Evolutionary conservation across 2,888 invertebrate species (phyloP).

Genomic region (Eupithecia vulgata): DNA sequence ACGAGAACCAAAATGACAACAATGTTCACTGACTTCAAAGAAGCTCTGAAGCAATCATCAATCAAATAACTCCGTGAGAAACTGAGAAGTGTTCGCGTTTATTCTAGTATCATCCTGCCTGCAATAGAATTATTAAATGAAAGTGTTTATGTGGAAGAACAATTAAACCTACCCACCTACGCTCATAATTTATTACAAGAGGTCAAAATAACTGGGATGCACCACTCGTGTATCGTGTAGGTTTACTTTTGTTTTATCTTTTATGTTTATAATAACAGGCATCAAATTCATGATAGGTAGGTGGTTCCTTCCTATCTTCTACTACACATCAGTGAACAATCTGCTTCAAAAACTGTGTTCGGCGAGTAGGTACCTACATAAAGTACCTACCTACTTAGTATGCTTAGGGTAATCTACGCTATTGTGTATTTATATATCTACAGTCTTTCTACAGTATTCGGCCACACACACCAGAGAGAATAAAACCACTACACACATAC

Average conservation of each 20-base stretch:
- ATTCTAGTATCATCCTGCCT: too few relatives aligned
- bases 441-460: not conserved
- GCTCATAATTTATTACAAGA: not conserved
- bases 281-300: not conserved
- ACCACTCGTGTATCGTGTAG: not conserved
- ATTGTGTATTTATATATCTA: not conserved
- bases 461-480: not conserved
- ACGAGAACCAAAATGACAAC: not conserved
- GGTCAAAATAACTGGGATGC: not conserved
- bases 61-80: not conserved
- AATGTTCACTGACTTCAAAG: not conserved
- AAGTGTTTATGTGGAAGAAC: not conserved
- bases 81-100: not conserved
- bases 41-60: not conserved
- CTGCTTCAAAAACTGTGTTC: not conserved
- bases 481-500: too few relatives aligned
- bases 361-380: too few relatives aligned
- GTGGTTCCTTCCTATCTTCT: too few relatives aligned
- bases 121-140: not conserved
- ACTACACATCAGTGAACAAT: not conserved
- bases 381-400: too few relatives aligned
- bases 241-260: not conserved
- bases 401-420: too few relatives aligned
- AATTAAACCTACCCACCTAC: too few relatives aligned
- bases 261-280: not conserved